A percentile compares a stretch with the other conserved stretches of the same genome.
Conservation (phyloP, 2,113 vertebrate genomes). For the Gadus macrocephalus region DNA sequence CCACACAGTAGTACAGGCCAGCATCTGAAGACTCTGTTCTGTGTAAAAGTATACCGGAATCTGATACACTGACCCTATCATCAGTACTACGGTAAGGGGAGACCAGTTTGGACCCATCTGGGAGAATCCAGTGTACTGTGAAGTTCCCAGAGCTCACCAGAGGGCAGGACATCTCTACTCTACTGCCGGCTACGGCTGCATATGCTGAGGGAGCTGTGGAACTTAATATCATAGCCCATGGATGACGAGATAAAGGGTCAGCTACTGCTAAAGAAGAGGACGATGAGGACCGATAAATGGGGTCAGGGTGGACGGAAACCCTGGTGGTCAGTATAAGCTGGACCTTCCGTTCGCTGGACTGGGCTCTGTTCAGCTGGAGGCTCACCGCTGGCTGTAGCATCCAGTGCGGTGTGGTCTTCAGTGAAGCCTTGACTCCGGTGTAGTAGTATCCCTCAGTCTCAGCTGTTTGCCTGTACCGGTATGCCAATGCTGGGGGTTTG, state of each 20-base stretch:
- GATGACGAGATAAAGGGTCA: conserved; percentile 33
- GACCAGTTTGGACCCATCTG: conserved; percentile 77
- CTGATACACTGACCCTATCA: conserved; percentile 65
- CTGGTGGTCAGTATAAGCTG: conserved; percentile 74
- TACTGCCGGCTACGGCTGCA: conserved; percentile 66
- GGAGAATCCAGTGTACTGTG: conserved; percentile 78
- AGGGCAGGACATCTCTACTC: conserved; percentile 74
- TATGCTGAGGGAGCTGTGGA: conserved; percentile 49
- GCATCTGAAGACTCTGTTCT: conserved; percentile 67
- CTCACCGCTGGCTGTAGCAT: conserved; percentile 79
- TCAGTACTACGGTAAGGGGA: conserved; percentile 62
- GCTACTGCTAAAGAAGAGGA: neutral
- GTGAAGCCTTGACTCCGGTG: conserved; percentile 81
- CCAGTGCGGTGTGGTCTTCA: conserved; percentile 79
- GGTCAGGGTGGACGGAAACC: conserved; percentile 59
- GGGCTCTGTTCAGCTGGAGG: conserved; percentile 80
- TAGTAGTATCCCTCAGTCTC: conserved; percentile 82
- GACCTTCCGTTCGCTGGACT: conserved; percentile 76
- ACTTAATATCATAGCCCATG: conserved; percentile 84
- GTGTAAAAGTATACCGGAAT: conserved; percentile 70
- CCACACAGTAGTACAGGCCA: conserved; percentile 84
- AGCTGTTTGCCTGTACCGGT: conserved; percentile 78
- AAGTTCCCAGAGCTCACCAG: conserved; percentile 76
- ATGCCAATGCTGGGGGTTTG: conserved; percentile 68
- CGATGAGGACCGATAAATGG: conserved; percentile 18